Evolutionary conservation across 2,888 invertebrate genomes (phyloP).

Genomic region (Falcaria lacertinaria): DNA sequence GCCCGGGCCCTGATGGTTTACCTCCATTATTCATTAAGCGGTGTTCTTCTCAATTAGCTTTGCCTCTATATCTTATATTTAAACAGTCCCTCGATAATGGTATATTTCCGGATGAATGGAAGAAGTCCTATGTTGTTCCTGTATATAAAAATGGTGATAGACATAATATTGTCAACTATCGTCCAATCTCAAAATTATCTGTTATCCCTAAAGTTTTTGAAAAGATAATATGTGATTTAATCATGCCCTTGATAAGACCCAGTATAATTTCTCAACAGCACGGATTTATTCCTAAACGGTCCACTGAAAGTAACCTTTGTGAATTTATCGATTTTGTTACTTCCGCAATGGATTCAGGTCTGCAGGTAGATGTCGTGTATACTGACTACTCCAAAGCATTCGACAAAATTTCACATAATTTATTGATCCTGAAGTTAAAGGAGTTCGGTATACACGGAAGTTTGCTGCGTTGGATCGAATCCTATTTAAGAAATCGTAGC

Average conservation of each 20-base stretch:
- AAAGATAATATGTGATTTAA: neutral
- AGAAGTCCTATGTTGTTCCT: too few species aligned
- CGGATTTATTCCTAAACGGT: neutral
- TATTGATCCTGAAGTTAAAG: too few species aligned
- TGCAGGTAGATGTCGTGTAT: conserved; percentile 5
- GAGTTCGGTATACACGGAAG: too few species aligned
- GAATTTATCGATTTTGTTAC: conserved; percentile 2
- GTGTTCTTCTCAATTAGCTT: too few species aligned
- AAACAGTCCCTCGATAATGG: too few species aligned
- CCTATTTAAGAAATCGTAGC: too few species aligned
- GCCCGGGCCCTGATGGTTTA: too few species aligned
- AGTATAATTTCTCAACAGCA: neutral
- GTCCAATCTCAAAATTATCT: neutral
- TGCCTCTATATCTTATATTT: too few species aligned
- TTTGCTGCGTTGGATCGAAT: too few species aligned
- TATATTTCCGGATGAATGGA: too few species aligned
- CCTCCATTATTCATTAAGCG: too few species aligned
- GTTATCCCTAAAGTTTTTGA: neutral
- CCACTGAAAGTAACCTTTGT: conserved; percentile 3
- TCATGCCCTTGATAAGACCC: neutral
- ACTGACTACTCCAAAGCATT: conserved; percentile 6
- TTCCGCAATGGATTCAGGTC: conserved; percentile 1
- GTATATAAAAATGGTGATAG: neutral
- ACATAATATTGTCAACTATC: neutral
- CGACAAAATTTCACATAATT: neutral